Conservation (phyloP, 2,888 invertebrate species). For the Apamea epomidion region DNA sequence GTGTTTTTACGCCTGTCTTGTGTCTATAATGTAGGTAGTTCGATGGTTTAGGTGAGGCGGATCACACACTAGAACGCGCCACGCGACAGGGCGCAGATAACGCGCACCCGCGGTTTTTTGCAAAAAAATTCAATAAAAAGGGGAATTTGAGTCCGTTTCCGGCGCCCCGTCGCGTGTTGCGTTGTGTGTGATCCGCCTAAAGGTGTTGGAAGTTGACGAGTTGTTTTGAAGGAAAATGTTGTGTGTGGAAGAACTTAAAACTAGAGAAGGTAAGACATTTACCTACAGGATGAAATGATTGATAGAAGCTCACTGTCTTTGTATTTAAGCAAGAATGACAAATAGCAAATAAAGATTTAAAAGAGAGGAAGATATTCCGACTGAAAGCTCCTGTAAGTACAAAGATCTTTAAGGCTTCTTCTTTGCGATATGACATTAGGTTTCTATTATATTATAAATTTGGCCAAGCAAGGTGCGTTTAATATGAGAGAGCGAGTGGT, state of each 20-base stretch:
- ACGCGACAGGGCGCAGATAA: not conserved
- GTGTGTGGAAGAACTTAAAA: not conserved
- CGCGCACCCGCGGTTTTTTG: not conserved
- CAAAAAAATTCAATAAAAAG: too few species aligned
- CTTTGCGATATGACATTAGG: not conserved
- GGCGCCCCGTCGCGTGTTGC: not conserved
- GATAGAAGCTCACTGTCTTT: not conserved
- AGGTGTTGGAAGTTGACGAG: not conserved
- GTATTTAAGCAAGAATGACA: not conserved
- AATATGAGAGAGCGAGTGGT: not conserved
- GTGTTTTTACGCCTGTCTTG: conserved; percentile 14
- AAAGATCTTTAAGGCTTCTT: not conserved
- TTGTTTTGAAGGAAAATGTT: not conserved
- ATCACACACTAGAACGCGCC: not conserved
- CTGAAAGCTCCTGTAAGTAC: not conserved
- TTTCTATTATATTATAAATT: not conserved
- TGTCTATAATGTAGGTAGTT: not conserved
- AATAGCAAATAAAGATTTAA: not conserved
- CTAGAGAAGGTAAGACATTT: not conserved
- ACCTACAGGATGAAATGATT: not conserved
- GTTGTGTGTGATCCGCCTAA: too few species aligned
- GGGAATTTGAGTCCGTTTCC: not conserved
- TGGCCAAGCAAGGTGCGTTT: not conserved
- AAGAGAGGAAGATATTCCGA: not conserved
- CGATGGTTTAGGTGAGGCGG: not conserved